Conservation (phyloP, 2,113 vertebrate genomes). For the Plecturocebus donacophilus region DNA sequence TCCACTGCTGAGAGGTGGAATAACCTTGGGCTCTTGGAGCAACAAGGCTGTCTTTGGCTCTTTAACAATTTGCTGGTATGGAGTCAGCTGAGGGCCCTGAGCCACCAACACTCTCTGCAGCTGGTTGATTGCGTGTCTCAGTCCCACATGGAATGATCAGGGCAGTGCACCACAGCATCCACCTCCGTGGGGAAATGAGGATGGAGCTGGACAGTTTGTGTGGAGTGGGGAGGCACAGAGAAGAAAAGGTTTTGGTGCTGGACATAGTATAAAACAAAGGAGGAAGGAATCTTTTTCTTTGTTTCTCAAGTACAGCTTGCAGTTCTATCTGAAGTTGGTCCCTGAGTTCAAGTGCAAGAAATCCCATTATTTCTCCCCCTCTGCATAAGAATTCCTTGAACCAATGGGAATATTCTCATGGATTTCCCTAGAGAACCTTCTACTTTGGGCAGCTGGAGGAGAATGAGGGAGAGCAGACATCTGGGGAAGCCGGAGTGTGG, state of each 20-base stretch:
- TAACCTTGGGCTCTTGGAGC: background rate
- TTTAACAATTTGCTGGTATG: background rate
- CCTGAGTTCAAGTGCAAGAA: background rate
- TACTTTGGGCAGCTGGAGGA: constrained; percentile 10
- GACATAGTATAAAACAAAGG: background rate
- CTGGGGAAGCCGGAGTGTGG: background rate
- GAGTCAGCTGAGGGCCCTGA: background rate
- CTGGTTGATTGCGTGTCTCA: background rate
- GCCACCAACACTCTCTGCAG: background rate
- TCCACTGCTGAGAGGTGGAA: background rate
- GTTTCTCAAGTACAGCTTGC: background rate
- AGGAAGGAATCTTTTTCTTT: background rate
- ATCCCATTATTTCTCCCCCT: background rate
- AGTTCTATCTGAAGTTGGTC: background rate
- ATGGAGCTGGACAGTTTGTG: background rate
- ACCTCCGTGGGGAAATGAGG: background rate
- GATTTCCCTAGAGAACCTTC: background rate
- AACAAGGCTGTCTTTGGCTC: background rate
- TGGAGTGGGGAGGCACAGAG: background rate
- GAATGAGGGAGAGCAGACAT: background rate
- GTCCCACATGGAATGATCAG: background rate
- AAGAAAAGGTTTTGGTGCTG: background rate
- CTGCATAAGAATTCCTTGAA: background rate
- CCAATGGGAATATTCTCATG: background rate
- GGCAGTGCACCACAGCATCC: background rate